Evolutionary conservation across 2,888 invertebrate genomes (phyloP), one percentile per base, ranked within the genome.

Genomic region (Aporophyla nigra): DNA sequence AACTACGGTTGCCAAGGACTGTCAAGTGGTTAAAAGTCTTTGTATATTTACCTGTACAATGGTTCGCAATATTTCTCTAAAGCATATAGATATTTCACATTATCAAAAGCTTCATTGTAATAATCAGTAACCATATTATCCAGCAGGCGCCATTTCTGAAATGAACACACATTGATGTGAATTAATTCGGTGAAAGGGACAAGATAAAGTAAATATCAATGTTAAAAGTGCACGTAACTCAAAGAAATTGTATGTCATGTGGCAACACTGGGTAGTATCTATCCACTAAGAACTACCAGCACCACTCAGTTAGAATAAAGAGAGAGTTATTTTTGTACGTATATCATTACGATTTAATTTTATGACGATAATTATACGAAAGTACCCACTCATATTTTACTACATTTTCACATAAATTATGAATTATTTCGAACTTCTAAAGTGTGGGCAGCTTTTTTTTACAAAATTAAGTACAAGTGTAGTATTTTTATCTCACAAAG

Each of bases 11-110:
- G n/a, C n/a, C n/a, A n/a, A n/a, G n/a, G n/a, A n/a, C n/a, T n/a
- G n/a, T n/a, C n/a, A n/a, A n/a, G n/a, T n/a, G n/a, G n/a, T 53
- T 67, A 16, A 40, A 67, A 43, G n/a, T 46, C 14, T 7, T 46
- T 49, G 21, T 53, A n/a, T 51, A 46, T 53, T 86, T 92, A 97
- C 97, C 97, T 97, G 93, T 99, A 99, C 73, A 99, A 96, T 0
- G 99, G 98, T 90, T 98, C 97, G 93, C 98, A 98, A 93, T 98
- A 98, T 91, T 98, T 98, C 92, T 99, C 98, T 90, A 99, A 95
- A 0, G 98, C 98, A 90, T 98, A 98, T 85, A 99, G 97, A 94
- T 98, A 99, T 91, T 98, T 98, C 0, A 99, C 98, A 92, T 99
- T 99, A 93, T 99, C 99, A 89, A 97, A 97, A 1, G 99, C 98